phyloP scores from a whole-genome alignment of 2,888 invertebrate genomes.

The Melanchra persicariae region DNA sequence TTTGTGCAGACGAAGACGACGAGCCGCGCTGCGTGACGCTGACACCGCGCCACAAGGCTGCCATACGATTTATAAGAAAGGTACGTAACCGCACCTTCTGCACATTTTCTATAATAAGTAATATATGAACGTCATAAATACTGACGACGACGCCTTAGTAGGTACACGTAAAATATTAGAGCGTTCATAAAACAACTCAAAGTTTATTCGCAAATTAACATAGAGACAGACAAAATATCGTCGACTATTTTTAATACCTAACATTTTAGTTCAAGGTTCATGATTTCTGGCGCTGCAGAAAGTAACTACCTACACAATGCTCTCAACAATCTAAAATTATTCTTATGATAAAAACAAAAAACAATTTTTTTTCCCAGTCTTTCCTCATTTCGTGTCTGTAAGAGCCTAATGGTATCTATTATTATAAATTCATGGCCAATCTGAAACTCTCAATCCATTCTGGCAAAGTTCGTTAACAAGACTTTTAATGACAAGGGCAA shows the following conservation, averaged over 20 bases:
- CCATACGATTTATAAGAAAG: constrained; percentile 97
- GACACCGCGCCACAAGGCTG: constrained; percentile 96
- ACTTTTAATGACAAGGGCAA: constrained; percentile 34
- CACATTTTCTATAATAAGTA: constrained; percentile 4
- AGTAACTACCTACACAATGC: constrained; percentile 38
- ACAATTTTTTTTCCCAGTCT: constrained; percentile 23
- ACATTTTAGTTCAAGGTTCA: constrained; percentile 45
- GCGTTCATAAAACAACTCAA: constrained; percentile 39
- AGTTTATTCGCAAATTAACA: constrained; percentile 40
- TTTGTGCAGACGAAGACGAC: constrained; percentile 94
- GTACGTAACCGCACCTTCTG: constrained; percentile 89
- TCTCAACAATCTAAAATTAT: constrained; percentile 39
- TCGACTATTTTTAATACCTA: constrained; percentile 39
- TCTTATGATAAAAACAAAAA: constrained; percentile 23
- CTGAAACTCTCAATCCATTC: constrained; percentile 35
- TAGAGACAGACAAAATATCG: constrained; percentile 40
- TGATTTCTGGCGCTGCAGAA: constrained; percentile 43
- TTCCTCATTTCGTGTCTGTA: constrained; percentile 36
- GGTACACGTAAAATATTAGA: constrained; percentile 20
- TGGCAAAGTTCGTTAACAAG: constrained; percentile 47
- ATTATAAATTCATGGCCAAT: constrained; percentile 52
- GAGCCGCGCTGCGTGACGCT: constrained; percentile 95
- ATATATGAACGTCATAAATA: constrained; percentile 4
- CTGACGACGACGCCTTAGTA: constrained; percentile 14
- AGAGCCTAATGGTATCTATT: constrained; percentile 52